phyloP scores from a whole-genome alignment of 1,140 invertebrate genomes.

The Pseudomyrmex pallidus region DNA sequence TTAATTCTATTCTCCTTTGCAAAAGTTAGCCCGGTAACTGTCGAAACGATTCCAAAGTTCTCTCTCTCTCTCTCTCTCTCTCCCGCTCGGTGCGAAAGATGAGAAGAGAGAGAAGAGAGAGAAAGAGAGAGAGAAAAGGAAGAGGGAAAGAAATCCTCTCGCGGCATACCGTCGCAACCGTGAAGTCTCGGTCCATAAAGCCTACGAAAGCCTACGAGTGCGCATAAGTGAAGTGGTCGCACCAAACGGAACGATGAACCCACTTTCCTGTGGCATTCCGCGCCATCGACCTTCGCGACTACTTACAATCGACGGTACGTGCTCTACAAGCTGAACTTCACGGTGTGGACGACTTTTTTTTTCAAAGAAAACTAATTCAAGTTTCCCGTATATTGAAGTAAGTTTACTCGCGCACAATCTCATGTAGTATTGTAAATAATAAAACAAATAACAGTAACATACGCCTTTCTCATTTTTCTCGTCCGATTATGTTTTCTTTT shows the following conservation, averaged over 20 bases:
- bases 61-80: too few species aligned
- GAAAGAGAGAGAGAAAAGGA: not conserved
- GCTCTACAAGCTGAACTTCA: constrained; percentile 8
- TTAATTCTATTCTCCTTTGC: constrained; percentile 57
- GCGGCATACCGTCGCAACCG: constrained; percentile 56
- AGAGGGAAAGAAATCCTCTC: constrained; percentile 31
- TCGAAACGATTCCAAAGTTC: constrained; percentile 67
- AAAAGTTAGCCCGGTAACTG: constrained; percentile 47
- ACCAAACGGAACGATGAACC: constrained; percentile 72
- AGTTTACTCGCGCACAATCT: not conserved
- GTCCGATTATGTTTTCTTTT: too few species aligned
- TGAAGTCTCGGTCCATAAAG: constrained; percentile 75
- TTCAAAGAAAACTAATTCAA: not conserved
- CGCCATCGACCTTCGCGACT: constrained; percentile 68
- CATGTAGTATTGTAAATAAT: not conserved
- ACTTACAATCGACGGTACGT: constrained; percentile 34
- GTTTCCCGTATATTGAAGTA: not conserved
- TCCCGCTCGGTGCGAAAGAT: too few species aligned
- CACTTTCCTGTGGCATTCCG: constrained; percentile 61
- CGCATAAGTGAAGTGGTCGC: constrained; percentile 77
- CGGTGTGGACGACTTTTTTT: not conserved
- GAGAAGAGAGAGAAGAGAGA: not conserved
- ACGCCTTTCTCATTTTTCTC: too few species aligned
- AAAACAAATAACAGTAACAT: not conserved
- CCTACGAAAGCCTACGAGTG: constrained; percentile 75